Base-by-base conservation (phyloP, 2,113 vertebrate genomes). In the Cyprinus carpio region DNA sequence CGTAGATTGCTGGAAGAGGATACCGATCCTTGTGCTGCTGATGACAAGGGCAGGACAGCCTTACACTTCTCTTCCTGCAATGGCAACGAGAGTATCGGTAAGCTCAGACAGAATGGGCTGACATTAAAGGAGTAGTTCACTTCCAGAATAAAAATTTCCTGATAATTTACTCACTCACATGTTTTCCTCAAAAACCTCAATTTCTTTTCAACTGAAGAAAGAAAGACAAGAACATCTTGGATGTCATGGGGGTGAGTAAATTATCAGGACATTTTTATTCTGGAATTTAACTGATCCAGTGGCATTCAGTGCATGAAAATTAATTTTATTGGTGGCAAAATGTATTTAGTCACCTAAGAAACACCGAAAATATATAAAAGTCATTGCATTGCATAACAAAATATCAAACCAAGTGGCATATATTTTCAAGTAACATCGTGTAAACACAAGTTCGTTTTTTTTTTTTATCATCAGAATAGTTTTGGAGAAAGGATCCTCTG, bases 31-130 rank as follows among this genome's bases (percentile, higher is more conserved):
- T 98, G 98, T 84, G 95, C 96, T 0, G 97, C 98, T 0, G 98
- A 99, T 0, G 97, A 98, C 93, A 99, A 99, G 89, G 98, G 98
- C 84, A 96, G 98, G 83, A 99, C 98, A 0, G 98, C 98, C 5
- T 93, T 99, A 58, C 98, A 99, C 92, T 99, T 99, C 67, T 98
- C 98, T 18, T 99, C 98, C 88, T 99, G 98, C 92, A 99, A 99
- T 11, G 98, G 98, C 91, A 99, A 98, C 0, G 95, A 98, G 88
- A 94, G 90, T 86, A 98, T 99, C 0, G 98, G 98, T 99, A 93
- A 94, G 96, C 20, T 54, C 49, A 29, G 37, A 75, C 13, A 29
- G 15, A 16, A 31, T 6, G 31, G 64, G 6, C 7, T 37, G 37
- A 37, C 37, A 43, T 43, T 43, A 8, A 40, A 9, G 40, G 7